These are phyloP conservation scores for Epinephelus malabaricus DNA, from an alignment of 2,797 vertebrate genomes.

Conservation along the genomic window DNA sequence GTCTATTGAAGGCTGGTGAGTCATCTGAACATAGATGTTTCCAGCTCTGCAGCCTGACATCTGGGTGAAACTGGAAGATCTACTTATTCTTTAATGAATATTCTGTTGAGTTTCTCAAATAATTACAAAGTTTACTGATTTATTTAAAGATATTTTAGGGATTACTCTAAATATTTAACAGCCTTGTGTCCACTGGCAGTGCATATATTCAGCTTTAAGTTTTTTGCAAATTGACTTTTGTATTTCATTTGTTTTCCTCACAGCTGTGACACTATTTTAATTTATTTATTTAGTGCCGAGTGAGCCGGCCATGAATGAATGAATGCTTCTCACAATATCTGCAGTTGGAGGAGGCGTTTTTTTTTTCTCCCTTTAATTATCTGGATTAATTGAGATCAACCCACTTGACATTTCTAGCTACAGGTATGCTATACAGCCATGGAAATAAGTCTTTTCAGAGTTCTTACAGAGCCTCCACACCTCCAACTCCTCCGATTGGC, in stretches of 20 bases:
- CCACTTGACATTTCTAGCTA: neutral
- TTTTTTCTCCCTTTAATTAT: neutral
- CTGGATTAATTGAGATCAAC: conserved; percentile 3
- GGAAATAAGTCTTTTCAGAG: neutral
- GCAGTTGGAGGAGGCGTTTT: neutral
- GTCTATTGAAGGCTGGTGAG: conserved; percentile 33
- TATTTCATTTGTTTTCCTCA: conserved; percentile 6
- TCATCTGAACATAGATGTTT: conserved; percentile 33
- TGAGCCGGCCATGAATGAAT: neutral
- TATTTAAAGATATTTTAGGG: neutral
- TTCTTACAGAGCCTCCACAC: conserved; percentile 1
- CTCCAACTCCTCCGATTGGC: conserved; percentile 11
- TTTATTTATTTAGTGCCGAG: conserved; percentile 7
- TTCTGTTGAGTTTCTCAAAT: neutral
- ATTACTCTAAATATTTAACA: neutral
- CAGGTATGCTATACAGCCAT: neutral
- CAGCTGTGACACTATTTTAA: neutral
- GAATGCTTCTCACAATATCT: neutral
- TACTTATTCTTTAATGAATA: neutral
- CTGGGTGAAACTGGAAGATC: conserved; percentile 7
- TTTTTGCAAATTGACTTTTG: neutral
- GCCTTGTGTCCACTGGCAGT: neutral
- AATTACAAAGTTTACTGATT: neutral
- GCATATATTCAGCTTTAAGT: neutral
- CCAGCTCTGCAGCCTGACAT: neutral